Evolutionary conservation across 2,888 invertebrate species (phyloP).

Genomic region (Patella depressa): DNA sequence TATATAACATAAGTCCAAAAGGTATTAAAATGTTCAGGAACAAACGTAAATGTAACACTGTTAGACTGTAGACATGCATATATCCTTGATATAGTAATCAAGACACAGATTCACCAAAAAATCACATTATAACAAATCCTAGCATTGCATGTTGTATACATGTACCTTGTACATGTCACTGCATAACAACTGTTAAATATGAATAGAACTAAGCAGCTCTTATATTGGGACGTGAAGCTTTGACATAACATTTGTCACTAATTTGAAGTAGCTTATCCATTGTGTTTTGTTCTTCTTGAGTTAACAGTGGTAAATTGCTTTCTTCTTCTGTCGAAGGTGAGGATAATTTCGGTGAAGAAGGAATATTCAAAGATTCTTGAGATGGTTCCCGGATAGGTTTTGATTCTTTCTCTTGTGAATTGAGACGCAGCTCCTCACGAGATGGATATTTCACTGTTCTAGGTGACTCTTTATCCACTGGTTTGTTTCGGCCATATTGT

Average conservation of each 20-base stretch:
- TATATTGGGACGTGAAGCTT: background rate
- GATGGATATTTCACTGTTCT: background rate
- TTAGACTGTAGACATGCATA: too few relatives aligned
- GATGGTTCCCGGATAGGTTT: background rate
- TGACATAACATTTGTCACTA: constrained; percentile 1
- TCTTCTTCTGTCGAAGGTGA: background rate
- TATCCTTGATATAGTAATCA: too few relatives aligned
- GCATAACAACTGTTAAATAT: too few relatives aligned
- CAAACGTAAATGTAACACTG: too few relatives aligned
- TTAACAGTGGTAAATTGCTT: background rate
- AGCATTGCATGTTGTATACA: too few relatives aligned
- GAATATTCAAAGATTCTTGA: background rate
- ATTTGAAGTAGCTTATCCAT: background rate
- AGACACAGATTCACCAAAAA: too few relatives aligned
- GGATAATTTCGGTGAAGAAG: background rate
- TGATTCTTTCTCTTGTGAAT: background rate
- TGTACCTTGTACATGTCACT: too few relatives aligned
- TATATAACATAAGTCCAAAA: too few relatives aligned
- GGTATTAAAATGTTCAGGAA: too few relatives aligned
- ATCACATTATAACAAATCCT: too few relatives aligned
- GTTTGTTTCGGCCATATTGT: background rate
- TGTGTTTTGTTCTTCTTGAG: background rate
- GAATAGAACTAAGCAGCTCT: background rate
- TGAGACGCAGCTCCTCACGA: background rate
- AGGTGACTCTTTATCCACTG: background rate